Percentiles rank a stretch among this genome's conserved stretches.
Conservation (phyloP, 2,888 invertebrate species). For the Charanyca ferruginea region DNA sequence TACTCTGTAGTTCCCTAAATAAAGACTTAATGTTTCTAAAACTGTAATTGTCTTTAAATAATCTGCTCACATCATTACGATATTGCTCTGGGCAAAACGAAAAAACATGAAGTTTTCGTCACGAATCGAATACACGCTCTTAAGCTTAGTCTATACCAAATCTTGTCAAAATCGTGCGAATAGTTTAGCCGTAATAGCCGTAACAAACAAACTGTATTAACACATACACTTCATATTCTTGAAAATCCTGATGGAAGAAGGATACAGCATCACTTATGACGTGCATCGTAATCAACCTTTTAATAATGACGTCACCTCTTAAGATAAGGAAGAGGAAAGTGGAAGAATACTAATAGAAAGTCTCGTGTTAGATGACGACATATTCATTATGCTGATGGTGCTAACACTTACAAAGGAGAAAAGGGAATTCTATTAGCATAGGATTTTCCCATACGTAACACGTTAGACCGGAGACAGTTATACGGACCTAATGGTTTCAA, state of each 20-base stretch:
- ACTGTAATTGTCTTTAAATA: too few species aligned
- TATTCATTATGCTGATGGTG: conserved; percentile 41
- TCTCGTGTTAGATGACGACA: conserved; percentile 29
- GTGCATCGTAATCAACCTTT: not conserved
- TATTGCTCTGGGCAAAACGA: too few species aligned
- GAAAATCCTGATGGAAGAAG: not conserved
- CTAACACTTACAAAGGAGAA: conserved; percentile 54
- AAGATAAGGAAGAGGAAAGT: conserved; percentile 35
- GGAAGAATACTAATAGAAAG: conserved; percentile 20
- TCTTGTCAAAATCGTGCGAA: too few species aligned
- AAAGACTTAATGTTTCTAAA: too few species aligned
- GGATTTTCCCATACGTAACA: conserved; percentile 45
- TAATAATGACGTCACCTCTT: conserved; percentile 6
- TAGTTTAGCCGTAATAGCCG: too few species aligned
- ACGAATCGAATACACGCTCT: too few species aligned
- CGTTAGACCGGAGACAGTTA: not conserved
- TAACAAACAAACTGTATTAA: too few species aligned
- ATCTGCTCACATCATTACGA: too few species aligned
- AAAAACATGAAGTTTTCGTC: too few species aligned
- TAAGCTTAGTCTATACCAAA: too few species aligned
- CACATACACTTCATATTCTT: not conserved
- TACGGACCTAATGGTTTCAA: not conserved
- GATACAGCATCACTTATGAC: not conserved
- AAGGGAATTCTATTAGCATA: conserved; percentile 50
- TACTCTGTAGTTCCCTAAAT: too few species aligned